Percentiles rank a stretch among this genome's conserved stretches.
These are phyloP conservation scores for Cynopterus sphinx DNA, from an alignment of 2,797 vertebrate genomes.

Conservation along the genomic window DNA sequence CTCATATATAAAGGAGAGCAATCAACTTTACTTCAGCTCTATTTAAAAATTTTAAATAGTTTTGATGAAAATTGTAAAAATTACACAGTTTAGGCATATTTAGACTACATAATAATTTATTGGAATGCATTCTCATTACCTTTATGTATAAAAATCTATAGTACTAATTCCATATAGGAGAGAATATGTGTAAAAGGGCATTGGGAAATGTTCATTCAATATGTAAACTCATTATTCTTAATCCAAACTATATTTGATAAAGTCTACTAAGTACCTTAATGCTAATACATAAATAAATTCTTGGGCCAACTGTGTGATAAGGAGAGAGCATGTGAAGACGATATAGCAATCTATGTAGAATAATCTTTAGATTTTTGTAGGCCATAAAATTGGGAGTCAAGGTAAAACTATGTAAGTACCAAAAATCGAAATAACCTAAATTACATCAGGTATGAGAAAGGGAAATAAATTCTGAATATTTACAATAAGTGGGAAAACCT, in stretches of 20 bases:
- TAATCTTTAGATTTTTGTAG: neutral
- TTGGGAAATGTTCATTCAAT: neutral
- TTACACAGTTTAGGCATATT: neutral
- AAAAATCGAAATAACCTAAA: neutral
- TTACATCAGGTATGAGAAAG: neutral
- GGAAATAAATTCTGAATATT: neutral
- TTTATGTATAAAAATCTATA: neutral
- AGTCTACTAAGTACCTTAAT: neutral
- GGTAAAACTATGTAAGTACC: neutral
- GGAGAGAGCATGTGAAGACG: neutral
- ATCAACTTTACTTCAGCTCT: neutral
- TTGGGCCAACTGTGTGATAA: neutral
- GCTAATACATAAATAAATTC: neutral
- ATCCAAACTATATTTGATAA: neutral
- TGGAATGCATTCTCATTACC: neutral
- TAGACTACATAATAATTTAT: neutral
- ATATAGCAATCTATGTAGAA: accelerated
- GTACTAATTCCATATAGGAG: neutral
- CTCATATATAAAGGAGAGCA: neutral
- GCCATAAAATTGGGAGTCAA: neutral
- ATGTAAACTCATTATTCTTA: neutral
- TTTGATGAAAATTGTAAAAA: neutral
- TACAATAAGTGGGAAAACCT: neutral
- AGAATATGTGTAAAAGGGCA: neutral
- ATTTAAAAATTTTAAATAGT: neutral